These are phyloP conservation scores for Narcine bancroftii DNA, from an alignment of 2,113 vertebrate species.

Conservation along the genomic window DNA sequence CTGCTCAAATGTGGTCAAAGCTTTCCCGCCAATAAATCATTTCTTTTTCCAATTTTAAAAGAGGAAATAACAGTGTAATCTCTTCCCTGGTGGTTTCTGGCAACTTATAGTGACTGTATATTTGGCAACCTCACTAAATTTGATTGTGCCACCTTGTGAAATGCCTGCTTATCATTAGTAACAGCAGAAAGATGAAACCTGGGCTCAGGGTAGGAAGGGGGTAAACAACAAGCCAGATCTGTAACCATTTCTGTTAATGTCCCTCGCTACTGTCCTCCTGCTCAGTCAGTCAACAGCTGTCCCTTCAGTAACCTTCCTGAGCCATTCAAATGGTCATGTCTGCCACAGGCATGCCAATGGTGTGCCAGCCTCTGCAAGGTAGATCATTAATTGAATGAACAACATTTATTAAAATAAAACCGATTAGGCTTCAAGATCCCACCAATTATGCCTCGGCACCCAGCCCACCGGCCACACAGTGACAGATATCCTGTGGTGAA, in stretches of 20 bases:
- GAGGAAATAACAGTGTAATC: neutral
- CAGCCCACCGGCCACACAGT: neutral
- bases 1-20: neutral
- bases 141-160: neutral
- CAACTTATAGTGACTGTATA: neutral
- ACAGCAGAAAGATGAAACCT: neutral
- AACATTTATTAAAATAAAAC: slow-evolving; percentile 6
- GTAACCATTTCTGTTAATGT: neutral
- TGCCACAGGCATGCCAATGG: neutral
- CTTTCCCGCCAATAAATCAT: neutral
- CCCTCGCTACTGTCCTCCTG: neutral
- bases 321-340: neutral
- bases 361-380: neutral
- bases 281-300: neutral
- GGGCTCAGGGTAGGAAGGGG: neutral
- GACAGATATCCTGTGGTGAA: neutral
- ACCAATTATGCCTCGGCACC: slow-evolving; percentile 1
- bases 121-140: neutral
- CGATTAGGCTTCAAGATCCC: neutral
- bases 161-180: neutral
- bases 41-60: neutral
- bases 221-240: neutral
- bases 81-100: neutral
- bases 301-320: neutral
- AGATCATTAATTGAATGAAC: neutral